Conservation (phyloP, 2,113 vertebrate species). For the Scopus umbretta region DNA sequence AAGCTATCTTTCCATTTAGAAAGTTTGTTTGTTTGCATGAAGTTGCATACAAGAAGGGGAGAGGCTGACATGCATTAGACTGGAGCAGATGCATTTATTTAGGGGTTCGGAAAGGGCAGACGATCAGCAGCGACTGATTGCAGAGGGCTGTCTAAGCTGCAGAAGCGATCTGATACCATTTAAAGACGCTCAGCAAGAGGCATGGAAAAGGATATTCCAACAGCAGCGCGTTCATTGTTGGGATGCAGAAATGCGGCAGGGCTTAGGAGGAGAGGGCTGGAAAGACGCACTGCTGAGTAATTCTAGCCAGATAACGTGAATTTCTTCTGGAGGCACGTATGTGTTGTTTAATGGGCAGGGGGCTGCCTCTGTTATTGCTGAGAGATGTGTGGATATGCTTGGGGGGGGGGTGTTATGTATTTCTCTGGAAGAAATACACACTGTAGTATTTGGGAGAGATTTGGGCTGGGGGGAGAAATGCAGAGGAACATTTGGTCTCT, state of each 20-base stretch:
- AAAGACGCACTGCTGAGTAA: slow-evolving; percentile 29
- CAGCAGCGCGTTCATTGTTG: slow-evolving; percentile 40
- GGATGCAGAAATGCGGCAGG: slow-evolving; percentile 49
- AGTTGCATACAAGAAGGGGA: not conserved
- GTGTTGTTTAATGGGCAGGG: slow-evolving; percentile 12
- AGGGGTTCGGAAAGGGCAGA: slow-evolving; percentile 32
- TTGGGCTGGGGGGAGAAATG: slow-evolving; percentile 16
- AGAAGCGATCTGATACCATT: not conserved
- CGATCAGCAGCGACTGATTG: not conserved
- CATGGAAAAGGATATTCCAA: slow-evolving; percentile 40
- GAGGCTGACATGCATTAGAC: not conserved
- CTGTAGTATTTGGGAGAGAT: not conserved
- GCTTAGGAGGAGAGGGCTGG: not conserved
- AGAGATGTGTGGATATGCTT: not conserved
- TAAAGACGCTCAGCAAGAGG: not conserved
- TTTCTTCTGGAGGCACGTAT: slow-evolving; percentile 28
- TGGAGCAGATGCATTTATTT: not conserved
- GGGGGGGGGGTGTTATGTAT: not conserved
- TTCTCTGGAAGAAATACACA: slow-evolving; percentile 3
- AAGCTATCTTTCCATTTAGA: slow-evolving; percentile 21
- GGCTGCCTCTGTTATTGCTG: slow-evolving; percentile 10
- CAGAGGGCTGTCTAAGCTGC: not conserved
- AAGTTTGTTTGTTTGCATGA: slow-evolving; percentile 47
- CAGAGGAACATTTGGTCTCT: slow-evolving; percentile 21
- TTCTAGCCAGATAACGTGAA: not conserved